A percentile compares a stretch with the other conserved stretches of the same genome.
phyloP scores from a whole-genome alignment of 1,140 invertebrate species.

The Psix sp. region DNA sequence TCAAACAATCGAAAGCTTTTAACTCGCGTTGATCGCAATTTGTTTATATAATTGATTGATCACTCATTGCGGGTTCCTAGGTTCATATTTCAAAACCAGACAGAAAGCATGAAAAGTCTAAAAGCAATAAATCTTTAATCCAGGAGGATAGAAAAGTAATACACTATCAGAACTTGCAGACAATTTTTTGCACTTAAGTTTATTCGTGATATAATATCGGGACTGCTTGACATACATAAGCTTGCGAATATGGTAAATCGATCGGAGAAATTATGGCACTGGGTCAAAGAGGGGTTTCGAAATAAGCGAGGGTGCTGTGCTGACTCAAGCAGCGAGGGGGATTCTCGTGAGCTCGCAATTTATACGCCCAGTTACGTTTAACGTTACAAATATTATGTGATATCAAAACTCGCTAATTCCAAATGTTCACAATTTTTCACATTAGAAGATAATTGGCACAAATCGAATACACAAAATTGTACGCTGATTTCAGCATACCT shows the following conservation, averaged over 20 bases:
- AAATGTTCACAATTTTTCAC: conserved; percentile 16
- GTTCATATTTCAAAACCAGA: conserved; percentile 20
- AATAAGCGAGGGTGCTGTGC: conserved; percentile 59
- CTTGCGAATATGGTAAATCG: conserved; percentile 67
- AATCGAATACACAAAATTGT: too few species aligned
- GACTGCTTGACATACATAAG: conserved; percentile 51
- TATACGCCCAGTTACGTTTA: conserved; percentile 43
- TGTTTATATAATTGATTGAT: conserved; percentile 38
- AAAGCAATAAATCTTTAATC: too few species aligned
- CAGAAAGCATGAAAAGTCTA: too few species aligned
- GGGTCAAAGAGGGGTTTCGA: conserved; percentile 69
- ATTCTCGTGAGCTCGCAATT: conserved; percentile 45
- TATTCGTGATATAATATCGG: conserved; percentile 19
- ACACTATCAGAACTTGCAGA: too few species aligned
- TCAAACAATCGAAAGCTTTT: conserved; percentile 36
- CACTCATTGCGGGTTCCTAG: conserved; percentile 9
- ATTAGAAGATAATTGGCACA: too few species aligned
- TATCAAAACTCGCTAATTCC: conserved; percentile 65
- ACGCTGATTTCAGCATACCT: too few species aligned
- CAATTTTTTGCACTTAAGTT: too few species aligned
- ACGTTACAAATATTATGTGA: conserved; percentile 48
- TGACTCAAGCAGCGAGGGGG: conserved; percentile 44
- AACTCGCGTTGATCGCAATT: conserved; percentile 26
- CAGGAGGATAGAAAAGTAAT: too few species aligned
- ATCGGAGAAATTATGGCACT: conserved; percentile 75